Evolutionary conservation across 2,113 vertebrate species (phyloP).

Genomic region (Chlorodrepanis virens): DNA sequence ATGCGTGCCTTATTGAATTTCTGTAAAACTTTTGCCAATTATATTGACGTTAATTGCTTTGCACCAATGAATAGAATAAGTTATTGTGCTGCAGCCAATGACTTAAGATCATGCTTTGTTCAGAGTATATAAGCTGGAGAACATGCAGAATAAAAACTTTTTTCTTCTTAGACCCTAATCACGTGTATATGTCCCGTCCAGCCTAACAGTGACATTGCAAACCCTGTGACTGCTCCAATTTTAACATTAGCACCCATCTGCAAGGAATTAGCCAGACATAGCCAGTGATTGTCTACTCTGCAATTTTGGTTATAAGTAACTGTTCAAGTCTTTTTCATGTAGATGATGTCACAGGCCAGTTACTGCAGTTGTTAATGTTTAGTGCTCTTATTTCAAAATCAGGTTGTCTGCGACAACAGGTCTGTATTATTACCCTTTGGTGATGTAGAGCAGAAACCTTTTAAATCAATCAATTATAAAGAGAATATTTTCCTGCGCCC

Average conservation of each 20-base stretch:
- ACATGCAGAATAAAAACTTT: no score
- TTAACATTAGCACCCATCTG: not conserved
- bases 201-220: not conserved
- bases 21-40: no score
- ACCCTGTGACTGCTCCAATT: not conserved
- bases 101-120: no score
- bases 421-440: not conserved
- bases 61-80: no score
- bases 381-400: not conserved
- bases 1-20: no score
- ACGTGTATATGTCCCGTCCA: no score
- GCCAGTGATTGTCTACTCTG: not conserved
- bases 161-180: no score
- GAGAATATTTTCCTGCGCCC: not conserved
- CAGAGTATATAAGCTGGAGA: no score
- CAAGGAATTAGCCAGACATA: not conserved
- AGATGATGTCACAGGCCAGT: not conserved
- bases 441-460: not conserved
- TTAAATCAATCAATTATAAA: not conserved
- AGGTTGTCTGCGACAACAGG: not conserved
- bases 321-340: not conserved
- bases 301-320: not conserved
- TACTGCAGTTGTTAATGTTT: not conserved
- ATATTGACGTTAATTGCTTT: no score
- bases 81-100: no score